phyloP scores from a whole-genome alignment of 2,888 invertebrate species.

The Idaea aversata region DNA sequence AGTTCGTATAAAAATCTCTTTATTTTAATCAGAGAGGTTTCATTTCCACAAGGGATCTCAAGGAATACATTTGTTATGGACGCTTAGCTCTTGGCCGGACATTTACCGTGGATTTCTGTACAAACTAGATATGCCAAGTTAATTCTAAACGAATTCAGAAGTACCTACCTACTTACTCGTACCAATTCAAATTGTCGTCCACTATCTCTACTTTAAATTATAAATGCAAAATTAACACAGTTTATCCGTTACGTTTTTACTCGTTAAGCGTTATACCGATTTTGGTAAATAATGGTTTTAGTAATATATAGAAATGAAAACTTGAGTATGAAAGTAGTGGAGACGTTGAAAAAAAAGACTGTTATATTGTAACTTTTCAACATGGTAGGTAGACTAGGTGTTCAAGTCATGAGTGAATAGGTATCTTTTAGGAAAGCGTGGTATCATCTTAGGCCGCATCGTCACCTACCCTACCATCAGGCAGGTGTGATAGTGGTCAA shows the following conservation, averaged over 20 bases:
- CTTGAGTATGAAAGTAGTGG: background rate
- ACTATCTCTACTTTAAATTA: no score
- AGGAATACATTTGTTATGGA: constrained; percentile 20
- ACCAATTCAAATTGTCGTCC: no score
- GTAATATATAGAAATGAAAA: background rate
- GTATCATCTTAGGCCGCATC: no score
- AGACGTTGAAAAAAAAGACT: background rate
- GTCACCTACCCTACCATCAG: no score
- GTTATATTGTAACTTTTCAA: background rate
- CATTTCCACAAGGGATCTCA: constrained; percentile 17
- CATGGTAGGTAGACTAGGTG: background rate
- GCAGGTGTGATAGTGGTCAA: no score
- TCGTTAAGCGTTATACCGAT: background rate
- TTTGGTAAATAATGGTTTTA: background rate
- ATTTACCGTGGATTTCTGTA: background rate
- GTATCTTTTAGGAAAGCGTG: no score
- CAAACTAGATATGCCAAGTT: background rate
- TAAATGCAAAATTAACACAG: no score
- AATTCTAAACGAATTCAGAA: no score
- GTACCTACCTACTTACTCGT: no score
- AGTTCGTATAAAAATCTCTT: constrained; percentile 14
- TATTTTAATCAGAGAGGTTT: constrained; percentile 27
- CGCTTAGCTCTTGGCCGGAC: constrained; percentile 16
- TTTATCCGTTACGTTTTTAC: background rate
- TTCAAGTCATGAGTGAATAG: no score